These are phyloP conservation scores for Bombyx mori DNA, from an alignment of 1,140 invertebrate genomes.

Conservation along the genomic window ASM3026992v2 NC_085129.1:16212001-16212500, in stretches of 20 bases:
- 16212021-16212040: not conserved
- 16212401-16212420: constrained; percentile 18
- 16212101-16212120: too few species aligned
- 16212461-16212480: constrained; percentile 22
- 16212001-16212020: constrained; percentile 6
- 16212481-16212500: constrained; percentile 23
- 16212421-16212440: constrained; percentile 20
- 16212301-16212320: too few species aligned
- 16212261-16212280: too few species aligned
- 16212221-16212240: constrained; percentile 26
- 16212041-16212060: too few species aligned
- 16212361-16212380: constrained; percentile 4
- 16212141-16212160: too few species aligned
- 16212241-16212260: not conserved
- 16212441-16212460: constrained; percentile 28
- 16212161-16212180: not conserved
- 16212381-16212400: constrained; percentile 19
- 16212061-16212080: too few species aligned
- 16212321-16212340: not conserved
- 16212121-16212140: too few species aligned
- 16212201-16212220: constrained; percentile 29
- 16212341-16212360: constrained; percentile 1
- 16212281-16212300: too few species aligned
- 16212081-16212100: too few species aligned
- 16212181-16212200: constrained; percentile 17